Evolutionary conservation across 2,113 vertebrate species (phyloP).

Genomic region (Cairina moschata): DNA sequence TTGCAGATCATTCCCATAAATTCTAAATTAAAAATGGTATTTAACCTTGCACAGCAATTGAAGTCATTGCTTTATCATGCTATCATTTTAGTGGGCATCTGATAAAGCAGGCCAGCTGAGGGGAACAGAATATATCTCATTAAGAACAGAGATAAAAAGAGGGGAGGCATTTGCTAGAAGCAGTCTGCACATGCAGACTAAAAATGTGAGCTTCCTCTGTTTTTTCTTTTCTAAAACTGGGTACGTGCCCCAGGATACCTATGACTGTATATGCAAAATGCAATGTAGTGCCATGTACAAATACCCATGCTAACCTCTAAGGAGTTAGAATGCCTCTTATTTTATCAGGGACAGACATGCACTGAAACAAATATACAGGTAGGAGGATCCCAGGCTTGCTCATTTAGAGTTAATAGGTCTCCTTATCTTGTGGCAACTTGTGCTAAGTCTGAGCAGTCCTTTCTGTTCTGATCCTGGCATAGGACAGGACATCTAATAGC

Average conservation of each 20-base stretch:
- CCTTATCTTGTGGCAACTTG: not conserved
- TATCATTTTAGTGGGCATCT: not conserved
- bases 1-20: not conserved
- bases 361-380: not conserved
- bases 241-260: not conserved
- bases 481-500: not conserved
- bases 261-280: not conserved
- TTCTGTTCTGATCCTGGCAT: not conserved
- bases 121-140: not conserved
- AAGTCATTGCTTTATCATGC: not conserved
- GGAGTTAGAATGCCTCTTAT: not conserved
- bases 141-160: not conserved
- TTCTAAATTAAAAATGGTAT: not conserved
- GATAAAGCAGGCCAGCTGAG: not conserved
- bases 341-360: not conserved
- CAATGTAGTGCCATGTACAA: not conserved
- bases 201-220: not conserved
- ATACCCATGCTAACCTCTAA: not conserved
- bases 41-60: not conserved
- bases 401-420: constrained; percentile 1
- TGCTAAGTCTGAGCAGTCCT: not conserved
- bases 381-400: not conserved
- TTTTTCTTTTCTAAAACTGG: not conserved
- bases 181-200: not conserved
- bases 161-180: not conserved